Conservation (phyloP, 2,888 invertebrate species). For the Calliphora vomitoria region DNA sequence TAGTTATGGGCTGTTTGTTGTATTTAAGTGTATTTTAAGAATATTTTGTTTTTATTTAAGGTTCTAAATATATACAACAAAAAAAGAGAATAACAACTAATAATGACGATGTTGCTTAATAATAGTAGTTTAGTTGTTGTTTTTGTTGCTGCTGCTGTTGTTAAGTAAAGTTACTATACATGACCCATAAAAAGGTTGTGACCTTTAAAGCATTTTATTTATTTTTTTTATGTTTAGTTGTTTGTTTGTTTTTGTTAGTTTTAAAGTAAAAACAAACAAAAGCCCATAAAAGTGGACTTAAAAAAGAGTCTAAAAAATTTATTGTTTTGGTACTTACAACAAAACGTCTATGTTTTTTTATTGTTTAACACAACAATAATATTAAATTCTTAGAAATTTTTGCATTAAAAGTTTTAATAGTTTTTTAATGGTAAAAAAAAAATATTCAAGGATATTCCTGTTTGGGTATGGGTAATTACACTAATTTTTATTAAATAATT, state of each 20-base stretch:
- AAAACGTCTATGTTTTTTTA: not conserved
- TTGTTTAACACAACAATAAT: not conserved
- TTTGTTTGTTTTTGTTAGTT: constrained; percentile 18
- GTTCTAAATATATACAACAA: not conserved
- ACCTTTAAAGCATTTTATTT: constrained; percentile 52
- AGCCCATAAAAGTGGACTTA: constrained; percentile 7
- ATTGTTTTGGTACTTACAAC: not conserved
- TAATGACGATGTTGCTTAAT: constrained; percentile 18
- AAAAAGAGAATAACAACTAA: not conserved
- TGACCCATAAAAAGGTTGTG: constrained; percentile 72
- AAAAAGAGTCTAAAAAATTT: not conserved
- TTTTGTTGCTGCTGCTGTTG: not conserved
- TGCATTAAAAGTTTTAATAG: not conserved
- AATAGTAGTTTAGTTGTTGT: not conserved
- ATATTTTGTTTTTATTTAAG: not conserved
- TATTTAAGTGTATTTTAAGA: not conserved
- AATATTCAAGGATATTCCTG: no score
- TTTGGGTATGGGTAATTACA: no score
- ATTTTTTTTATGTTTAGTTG: not conserved
- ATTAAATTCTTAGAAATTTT: constrained; percentile 27
- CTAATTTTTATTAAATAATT: no score
- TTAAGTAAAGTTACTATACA: constrained; percentile 53
- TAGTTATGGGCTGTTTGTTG: no score
- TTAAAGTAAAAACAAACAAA: constrained; percentile 17
- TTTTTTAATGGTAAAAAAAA: not conserved